Base-by-base conservation (phyloP, 2,888 invertebrate species). In the Kryphioiulus occultus region DNA sequence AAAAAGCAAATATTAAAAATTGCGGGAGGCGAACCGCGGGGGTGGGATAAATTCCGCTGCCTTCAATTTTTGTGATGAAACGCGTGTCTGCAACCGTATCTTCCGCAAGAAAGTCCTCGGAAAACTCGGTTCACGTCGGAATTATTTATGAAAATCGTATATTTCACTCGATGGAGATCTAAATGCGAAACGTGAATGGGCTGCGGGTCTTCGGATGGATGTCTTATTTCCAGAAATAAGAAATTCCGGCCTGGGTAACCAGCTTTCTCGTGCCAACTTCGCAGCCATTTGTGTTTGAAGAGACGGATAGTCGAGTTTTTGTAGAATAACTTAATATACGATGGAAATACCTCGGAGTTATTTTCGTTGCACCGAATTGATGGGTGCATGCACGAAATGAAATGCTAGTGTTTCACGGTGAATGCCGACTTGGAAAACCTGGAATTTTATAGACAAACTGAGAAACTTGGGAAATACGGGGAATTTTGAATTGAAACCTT, bases 1-100 rank as follows among this genome's bases (percentile, higher is more conserved):
- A 53, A 53, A 53, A 53, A 53, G 53, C n/a, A 53, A 53, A 53
- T 53, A 53, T 53, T 53, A 53, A 53, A 53, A 53, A 53, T 53
- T 1, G 17, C 5, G n/a, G 53, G 53, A 53, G n/a, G 53, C 5
- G n/a, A 53, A 19, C 19, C 19, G n/a, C 53, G 19, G n/a, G 53
- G 53, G 53, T 19, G 19, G 53, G 53, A 53, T 53, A 19, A 19
- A 53, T 53, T 53, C 53, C 53, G 53, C 53, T 5, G 53, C 19
- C 53, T 19, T 53, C 53, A 19, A 53, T 53, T 53, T 47, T 15
- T 19, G 17, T 53, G 53, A 53, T 53, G 53, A 53, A 53, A 53
- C 53, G 19, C 53, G 17, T 53, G 53, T 53, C 53, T 53, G 53
- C 53, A 53, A 53, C n/a, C 53, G 53, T 19, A 53, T 53, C 53